Percentiles rank a stretch among this genome's conserved stretches.
phyloP scores from a whole-genome alignment of 2,888 invertebrate genomes.

The Nemurella pictetii region DNA sequence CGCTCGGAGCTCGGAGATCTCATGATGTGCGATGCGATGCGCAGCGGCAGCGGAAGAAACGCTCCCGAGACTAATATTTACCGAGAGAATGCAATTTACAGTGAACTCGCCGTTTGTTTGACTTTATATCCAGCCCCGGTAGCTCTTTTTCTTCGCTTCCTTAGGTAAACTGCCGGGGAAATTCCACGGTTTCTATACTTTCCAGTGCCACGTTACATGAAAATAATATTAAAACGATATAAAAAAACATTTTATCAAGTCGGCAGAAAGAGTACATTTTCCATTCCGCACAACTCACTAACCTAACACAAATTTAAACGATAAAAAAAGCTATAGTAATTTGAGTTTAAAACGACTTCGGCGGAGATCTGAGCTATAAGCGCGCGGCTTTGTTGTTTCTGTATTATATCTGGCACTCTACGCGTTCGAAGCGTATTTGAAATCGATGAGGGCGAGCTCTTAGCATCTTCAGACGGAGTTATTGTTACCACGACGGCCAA shows the following conservation, averaged over 20 bases:
- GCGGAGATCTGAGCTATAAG: not conserved
- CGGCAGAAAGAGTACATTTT: not conserved
- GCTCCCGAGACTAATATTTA: not conserved
- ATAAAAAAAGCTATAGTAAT: not conserved
- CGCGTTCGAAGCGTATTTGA: not conserved
- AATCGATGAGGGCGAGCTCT: not conserved
- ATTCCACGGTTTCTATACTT: not conserved
- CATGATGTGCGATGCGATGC: not conserved
- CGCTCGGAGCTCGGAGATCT: not conserved
- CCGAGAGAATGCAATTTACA: not conserved
- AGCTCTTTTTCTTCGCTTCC: not conserved
- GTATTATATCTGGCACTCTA: not conserved
- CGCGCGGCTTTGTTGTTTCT: not conserved
- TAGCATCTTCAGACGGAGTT: not conserved
- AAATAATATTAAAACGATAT: not conserved
- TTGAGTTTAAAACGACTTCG: not conserved
- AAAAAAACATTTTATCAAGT: not conserved
- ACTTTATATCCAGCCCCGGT: not conserved
- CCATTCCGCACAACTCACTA: not conserved
- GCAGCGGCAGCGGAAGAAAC: not conserved
- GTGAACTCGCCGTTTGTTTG: not conserved
- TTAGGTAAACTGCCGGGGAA: not conserved
- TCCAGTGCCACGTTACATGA: not conserved
- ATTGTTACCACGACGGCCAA: not conserved
- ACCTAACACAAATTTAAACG: not conserved